Evolutionary conservation across 2,797 vertebrate species (phyloP).

Genomic region (Pseudochirops corinnae): DNA sequence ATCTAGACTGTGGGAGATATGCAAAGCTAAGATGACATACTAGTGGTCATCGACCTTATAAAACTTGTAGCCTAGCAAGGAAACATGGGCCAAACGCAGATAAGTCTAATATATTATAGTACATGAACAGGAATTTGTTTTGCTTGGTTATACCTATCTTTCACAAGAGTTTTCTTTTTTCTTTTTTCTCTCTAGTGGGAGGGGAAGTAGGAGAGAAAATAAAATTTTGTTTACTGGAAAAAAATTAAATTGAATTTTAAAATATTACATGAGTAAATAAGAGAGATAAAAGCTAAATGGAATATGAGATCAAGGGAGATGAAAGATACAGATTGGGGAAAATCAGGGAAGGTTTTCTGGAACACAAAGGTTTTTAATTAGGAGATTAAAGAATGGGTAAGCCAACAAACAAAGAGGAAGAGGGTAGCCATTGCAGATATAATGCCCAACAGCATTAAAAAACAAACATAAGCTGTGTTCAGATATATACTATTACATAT

Average conservation of each 20-base stretch:
- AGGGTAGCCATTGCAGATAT: background rate
- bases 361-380: background rate
- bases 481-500: background rate
- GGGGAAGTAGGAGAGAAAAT: background rate
- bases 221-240: background rate
- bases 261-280: background rate
- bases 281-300: background rate
- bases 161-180: background rate
- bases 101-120: background rate
- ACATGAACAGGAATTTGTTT: background rate
- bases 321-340: background rate
- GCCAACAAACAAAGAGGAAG: background rate
- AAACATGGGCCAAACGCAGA: no score
- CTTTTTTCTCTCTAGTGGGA: background rate
- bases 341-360: background rate
- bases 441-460: background rate
- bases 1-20: background rate
- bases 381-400: background rate
- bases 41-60: background rate
- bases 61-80: background rate
- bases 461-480: fast-evolving
- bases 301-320: background rate
- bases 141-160: background rate
- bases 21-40: background rate
- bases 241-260: background rate